A percentile compares a stretch with the other conserved stretches of the same genome.
Evolutionary conservation across 2,888 invertebrate species (phyloP).

Genomic region (Caenorhabditis auriculariae): DNA sequence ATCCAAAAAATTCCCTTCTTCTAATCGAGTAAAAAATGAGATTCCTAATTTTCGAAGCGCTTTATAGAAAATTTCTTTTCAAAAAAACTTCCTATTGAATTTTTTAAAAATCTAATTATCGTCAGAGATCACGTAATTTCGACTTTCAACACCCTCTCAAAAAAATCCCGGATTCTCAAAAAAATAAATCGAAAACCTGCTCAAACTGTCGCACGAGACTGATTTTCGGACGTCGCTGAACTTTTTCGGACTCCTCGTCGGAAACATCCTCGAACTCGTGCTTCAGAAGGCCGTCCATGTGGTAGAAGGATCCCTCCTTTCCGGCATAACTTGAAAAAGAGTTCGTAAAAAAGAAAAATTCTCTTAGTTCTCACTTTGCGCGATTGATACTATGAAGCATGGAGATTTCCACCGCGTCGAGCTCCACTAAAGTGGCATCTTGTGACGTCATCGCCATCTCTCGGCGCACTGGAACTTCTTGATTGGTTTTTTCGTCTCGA

Average conservation of each 20-base stretch:
- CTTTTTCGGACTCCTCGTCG: slow-evolving; percentile 4
- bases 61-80: no score
- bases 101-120: no score
- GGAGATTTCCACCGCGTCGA: slow-evolving; percentile 23
- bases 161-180: no score
- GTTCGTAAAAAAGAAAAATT: neutral
- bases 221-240: slow-evolving; percentile 10
- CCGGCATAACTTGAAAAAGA: neutral
- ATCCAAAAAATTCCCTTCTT: no score
- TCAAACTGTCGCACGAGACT: slow-evolving; percentile 25
- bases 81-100: no score
- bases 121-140: no score
- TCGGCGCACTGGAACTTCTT: slow-evolving; percentile 21
- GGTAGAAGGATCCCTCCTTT: neutral
- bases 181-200: no score
- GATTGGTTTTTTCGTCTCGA: no score
- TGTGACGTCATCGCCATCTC: slow-evolving; percentile 18
- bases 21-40: no score
- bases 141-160: no score
- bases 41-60: no score
- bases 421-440: slow-evolving; percentile 19
- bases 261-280: slow-evolving; percentile 20
- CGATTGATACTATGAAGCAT: slow-evolving; percentile 36
- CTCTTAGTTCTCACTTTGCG: slow-evolving; percentile 10
- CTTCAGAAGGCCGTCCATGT: slow-evolving; percentile 4